These are phyloP conservation scores for Thalassaphorura encarpata DNA, from an alignment of 1,140 invertebrate species.

Conservation along the genomic window DNA sequence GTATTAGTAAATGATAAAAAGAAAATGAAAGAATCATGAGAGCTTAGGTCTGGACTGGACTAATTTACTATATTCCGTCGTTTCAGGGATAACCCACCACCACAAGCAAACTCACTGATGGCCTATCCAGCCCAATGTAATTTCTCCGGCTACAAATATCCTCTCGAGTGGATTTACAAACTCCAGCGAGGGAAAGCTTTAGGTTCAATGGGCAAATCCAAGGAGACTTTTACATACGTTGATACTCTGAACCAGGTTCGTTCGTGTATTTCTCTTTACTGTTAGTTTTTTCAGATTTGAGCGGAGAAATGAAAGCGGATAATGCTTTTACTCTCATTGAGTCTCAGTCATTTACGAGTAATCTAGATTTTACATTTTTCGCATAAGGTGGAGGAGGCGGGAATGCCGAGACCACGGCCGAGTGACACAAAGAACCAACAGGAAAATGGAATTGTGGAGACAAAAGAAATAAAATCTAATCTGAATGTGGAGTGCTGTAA, in stretches of 20 bases:
- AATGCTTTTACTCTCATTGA: no score
- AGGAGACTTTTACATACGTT: no score
- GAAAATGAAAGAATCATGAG: no score
- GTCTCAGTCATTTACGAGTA: no score
- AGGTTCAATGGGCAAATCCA: background rate
- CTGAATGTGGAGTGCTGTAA: background rate
- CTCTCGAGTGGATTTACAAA: slow-evolving; percentile 57
- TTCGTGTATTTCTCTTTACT: background rate
- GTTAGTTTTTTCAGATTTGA: background rate
- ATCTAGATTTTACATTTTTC: no score
- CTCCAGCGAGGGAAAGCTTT: slow-evolving; percentile 47
- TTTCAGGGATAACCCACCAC: no score
- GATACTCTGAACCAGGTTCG: background rate
- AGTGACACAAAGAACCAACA: background rate
- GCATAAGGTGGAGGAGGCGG: no score
- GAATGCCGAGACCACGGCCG: background rate
- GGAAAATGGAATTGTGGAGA: background rate
- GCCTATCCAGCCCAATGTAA: slow-evolving; percentile 88
- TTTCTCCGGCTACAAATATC: slow-evolving; percentile 85
- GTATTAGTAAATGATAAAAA: no score
- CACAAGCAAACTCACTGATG: slow-evolving; percentile 66
- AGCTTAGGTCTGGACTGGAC: no score
- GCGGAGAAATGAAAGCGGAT: no score
- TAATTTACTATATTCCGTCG: no score
- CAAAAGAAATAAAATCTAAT: slow-evolving; percentile 8